Conservation (phyloP, 2,797 vertebrate species). For the Sparus aurata region DNA sequence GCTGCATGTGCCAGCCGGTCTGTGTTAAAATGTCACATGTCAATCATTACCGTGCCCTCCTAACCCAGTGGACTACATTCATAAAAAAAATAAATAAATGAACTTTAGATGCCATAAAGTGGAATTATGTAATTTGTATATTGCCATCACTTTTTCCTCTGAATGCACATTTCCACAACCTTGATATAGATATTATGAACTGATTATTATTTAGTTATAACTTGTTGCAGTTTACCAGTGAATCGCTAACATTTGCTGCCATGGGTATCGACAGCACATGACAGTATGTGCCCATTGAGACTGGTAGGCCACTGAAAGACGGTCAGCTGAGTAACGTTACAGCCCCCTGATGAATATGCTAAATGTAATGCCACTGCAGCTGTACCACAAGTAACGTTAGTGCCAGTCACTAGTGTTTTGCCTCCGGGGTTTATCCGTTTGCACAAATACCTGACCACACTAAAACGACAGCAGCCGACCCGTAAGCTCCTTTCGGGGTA, state of each 20-base stretch:
- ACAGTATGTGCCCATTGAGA: no score
- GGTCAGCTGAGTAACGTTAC: background rate
- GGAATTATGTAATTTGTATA: background rate
- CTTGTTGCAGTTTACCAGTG: no score
- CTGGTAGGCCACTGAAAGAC: no score
- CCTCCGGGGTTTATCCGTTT: background rate
- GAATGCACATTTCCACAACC: background rate
- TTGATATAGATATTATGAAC: no score
- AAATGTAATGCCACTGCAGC: no score
- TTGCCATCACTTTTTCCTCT: background rate
- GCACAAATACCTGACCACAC: background rate
- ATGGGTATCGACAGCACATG: background rate
- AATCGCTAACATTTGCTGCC: background rate
- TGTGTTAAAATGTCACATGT: background rate
- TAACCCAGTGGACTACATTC: no score
- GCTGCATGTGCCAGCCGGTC: no score
- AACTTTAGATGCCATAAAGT: background rate
- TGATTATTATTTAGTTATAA: no score
- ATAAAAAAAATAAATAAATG: background rate
- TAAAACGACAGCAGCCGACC: background rate
- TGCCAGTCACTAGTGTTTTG: background rate
- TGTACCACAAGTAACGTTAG: no score
- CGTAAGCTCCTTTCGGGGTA: no score
- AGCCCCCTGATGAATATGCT: no score
- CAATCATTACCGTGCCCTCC: conserved; percentile 3